These are phyloP conservation scores for Pomatostomus ruficeps DNA, from an alignment of 2,113 vertebrate species.

Conservation along the genomic window DNA sequence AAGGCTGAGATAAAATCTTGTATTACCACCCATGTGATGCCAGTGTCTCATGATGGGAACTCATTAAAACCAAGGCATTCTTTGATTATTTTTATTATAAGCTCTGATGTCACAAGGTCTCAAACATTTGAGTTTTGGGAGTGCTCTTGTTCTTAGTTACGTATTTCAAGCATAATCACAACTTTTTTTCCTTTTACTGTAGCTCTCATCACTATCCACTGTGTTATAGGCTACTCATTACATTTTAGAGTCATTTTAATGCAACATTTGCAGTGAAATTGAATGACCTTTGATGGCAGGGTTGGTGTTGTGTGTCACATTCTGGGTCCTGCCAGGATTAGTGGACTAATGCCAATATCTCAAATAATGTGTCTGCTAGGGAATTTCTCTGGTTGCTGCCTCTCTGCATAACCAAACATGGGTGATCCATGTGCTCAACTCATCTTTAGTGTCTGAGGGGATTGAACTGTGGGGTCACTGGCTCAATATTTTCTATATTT, in stretches of 20 bases:
- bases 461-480: not conserved
- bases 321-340: not conserved
- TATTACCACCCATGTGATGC: not conserved
- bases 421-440: not conserved
- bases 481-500: not conserved
- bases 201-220: not conserved
- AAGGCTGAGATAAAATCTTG: not conserved
- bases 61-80: not conserved
- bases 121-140: not conserved
- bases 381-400: not conserved
- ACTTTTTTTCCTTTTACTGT: not conserved
- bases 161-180: not conserved
- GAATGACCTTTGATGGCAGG: not conserved
- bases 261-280: not conserved
- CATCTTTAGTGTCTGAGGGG: not conserved
- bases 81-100: not conserved
- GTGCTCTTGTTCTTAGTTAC: not conserved
- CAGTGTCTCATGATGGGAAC: not conserved
- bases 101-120: not conserved
- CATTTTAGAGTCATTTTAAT: not conserved
- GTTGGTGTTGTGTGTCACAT: not conserved
- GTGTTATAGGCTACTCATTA: not conserved
- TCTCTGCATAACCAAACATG: not conserved
- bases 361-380: not conserved
- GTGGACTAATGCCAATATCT: not conserved